A percentile compares a stretch with the other conserved stretches of the same genome.
phyloP scores from a whole-genome alignment of 2,797 vertebrate species.

The Acanthis flammea region DNA sequence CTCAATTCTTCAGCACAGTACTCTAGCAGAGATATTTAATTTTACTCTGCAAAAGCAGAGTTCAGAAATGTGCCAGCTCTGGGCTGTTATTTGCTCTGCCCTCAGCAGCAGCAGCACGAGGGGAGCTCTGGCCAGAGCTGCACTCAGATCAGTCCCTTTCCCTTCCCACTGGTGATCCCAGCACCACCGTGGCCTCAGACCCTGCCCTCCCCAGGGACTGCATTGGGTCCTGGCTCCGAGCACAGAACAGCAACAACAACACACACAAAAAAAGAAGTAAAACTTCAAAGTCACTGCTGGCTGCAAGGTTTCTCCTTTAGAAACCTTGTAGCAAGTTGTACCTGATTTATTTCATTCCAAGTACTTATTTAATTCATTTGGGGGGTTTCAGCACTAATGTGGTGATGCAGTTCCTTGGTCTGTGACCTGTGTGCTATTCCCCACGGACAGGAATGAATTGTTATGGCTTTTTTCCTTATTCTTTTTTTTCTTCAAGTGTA shows the following conservation, averaged over 20 bases:
- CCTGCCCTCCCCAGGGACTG: slow-evolving; percentile 50
- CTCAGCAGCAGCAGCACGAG: neutral
- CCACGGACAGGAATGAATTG: neutral
- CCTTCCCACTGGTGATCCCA: slow-evolving; percentile 63
- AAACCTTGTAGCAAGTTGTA: slow-evolving; percentile 51
- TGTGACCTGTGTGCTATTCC: slow-evolving; percentile 31
- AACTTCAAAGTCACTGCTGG: slow-evolving; percentile 66
- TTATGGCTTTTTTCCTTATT: neutral
- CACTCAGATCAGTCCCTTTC: slow-evolving; percentile 62
- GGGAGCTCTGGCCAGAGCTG: slow-evolving; percentile 51
- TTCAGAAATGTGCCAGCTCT: neutral
- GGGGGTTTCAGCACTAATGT: slow-evolving; percentile 14
- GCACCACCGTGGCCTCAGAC: slow-evolving; percentile 67
- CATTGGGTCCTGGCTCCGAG: slow-evolving; percentile 47
- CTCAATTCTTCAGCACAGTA: neutral
- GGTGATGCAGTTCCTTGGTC: slow-evolving; percentile 31
- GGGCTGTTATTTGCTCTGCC: neutral
- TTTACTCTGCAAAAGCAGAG: slow-evolving; percentile 8
- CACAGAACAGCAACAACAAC: slow-evolving; percentile 34
- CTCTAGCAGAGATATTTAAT: neutral
- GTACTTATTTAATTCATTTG: slow-evolving; percentile 34
- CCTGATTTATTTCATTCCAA: slow-evolving; percentile 70
- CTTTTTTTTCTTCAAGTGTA: neutral
- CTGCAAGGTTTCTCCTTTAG: slow-evolving; percentile 54
- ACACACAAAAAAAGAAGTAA: neutral